Evolutionary conservation across 2,113 vertebrate genomes (phyloP).

Genomic region (Sakesphorus luctuosus): DNA sequence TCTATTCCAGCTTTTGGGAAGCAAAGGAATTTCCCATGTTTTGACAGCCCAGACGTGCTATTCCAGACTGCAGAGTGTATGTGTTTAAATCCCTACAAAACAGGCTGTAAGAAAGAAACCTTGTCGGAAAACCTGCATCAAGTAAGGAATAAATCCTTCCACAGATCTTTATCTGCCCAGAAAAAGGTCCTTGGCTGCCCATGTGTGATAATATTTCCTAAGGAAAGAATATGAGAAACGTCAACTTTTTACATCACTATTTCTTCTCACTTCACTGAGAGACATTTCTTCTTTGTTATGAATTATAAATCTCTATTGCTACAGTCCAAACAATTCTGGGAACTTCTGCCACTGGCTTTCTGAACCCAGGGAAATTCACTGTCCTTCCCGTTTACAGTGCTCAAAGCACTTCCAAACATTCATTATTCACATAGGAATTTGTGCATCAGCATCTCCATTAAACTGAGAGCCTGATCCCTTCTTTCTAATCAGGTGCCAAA

Average conservation of each 20-base stretch:
- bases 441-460: background rate
- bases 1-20: background rate
- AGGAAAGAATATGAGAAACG: background rate
- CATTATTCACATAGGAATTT: background rate
- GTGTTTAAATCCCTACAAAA: background rate
- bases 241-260: background rate
- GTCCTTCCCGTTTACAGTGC: background rate
- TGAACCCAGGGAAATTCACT: background rate
- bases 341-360: constrained; percentile 13
- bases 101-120: background rate
- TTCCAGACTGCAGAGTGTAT: background rate
- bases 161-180: background rate
- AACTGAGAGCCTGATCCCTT: background rate
- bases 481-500: background rate
- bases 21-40: background rate
- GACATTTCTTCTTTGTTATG: background rate
- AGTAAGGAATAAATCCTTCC: background rate
- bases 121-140: background rate
- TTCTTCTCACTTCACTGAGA: background rate
- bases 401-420: constrained; percentile 29
- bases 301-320: constrained; percentile 36
- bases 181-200: background rate
- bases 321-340: constrained; percentile 35
- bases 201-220: background rate
- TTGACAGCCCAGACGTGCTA: background rate